A percentile compares a stretch with the other conserved stretches of the same genome.
These are phyloP conservation scores for Tillus elongatus DNA, from an alignment of 2,888 invertebrate genomes.

Conservation along the genomic window DNA sequence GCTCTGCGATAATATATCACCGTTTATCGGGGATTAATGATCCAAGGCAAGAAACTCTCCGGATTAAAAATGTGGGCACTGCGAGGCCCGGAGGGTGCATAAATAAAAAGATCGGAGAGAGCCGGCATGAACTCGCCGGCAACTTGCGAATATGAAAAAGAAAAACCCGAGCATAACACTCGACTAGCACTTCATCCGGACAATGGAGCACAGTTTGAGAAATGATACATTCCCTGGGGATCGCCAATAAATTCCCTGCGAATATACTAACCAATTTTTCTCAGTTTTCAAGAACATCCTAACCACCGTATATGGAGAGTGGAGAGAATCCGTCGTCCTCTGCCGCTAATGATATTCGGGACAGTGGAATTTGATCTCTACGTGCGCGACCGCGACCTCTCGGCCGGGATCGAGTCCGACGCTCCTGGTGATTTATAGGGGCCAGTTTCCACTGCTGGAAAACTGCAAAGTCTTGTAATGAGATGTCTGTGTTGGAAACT, in stretches of 20 bases:
- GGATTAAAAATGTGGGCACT: no score
- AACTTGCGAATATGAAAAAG: no score
- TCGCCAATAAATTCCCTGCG: slow-evolving; percentile 25
- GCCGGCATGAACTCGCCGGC: no score
- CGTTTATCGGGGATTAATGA: no score
- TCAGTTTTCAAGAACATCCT: slow-evolving; percentile 35
- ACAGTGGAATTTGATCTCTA: slow-evolving; percentile 28
- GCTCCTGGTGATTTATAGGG: slow-evolving; percentile 39
- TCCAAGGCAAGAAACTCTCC: no score
- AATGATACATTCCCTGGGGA: background rate
- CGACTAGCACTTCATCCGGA: no score
- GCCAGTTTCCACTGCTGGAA: slow-evolving; percentile 39
- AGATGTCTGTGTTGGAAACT: slow-evolving; percentile 40
- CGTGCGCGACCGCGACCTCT: slow-evolving; percentile 22
- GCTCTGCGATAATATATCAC: no score
- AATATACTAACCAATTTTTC: slow-evolving; percentile 31
- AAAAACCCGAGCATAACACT: no score
- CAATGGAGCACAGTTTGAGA: slow-evolving; percentile 1
- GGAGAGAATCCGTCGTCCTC: slow-evolving; percentile 30
- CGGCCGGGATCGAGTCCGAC: no score
- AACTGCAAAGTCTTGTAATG: slow-evolving; percentile 42
- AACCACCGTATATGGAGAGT: slow-evolving; percentile 14
- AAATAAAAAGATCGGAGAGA: no score
- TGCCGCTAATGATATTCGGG: slow-evolving; percentile 35
- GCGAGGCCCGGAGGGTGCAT: no score